Percentiles rank a stretch among this genome's conserved stretches.
phyloP scores from a whole-genome alignment of 2,888 invertebrate genomes.

The Mechanitis messenoides region DNA sequence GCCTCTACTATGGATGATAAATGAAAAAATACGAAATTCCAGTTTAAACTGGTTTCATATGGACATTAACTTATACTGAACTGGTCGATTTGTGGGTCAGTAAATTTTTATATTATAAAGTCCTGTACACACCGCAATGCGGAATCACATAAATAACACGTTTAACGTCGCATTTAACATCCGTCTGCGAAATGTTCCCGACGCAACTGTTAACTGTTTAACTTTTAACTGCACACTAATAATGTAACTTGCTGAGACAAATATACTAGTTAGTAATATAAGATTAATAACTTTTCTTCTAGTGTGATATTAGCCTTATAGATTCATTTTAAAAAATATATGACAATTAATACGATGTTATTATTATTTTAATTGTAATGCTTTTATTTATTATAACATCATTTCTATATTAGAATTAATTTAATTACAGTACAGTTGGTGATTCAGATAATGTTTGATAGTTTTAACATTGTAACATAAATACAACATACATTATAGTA shows the following conservation, averaged over 20 bases:
- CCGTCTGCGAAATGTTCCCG: slow-evolving; percentile 44
- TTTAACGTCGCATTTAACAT: slow-evolving; percentile 59
- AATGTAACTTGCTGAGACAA: slow-evolving; percentile 24
- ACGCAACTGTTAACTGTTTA: slow-evolving; percentile 54
- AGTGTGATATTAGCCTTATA: background rate
- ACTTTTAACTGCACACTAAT: slow-evolving; percentile 52
- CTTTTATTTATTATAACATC: no score
- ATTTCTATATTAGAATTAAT: no score
- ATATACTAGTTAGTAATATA: slow-evolving; percentile 16
- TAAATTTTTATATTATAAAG: slow-evolving; percentile 10
- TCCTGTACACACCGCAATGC: slow-evolving; percentile 49
- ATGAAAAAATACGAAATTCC: no score
- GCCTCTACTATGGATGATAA: no score
- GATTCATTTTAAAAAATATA: no score
- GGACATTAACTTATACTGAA: no score
- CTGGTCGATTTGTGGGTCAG: background rate
- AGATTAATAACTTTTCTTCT: slow-evolving; percentile 3
- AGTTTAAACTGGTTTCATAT: no score
- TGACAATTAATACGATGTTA: no score
- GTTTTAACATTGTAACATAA: slow-evolving; percentile 21
- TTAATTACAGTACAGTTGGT: slow-evolving; percentile 20
- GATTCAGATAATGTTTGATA: slow-evolving; percentile 33
- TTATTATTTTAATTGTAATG: no score
- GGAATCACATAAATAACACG: slow-evolving; percentile 52
- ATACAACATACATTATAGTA: slow-evolving; percentile 31